Evolutionary conservation across 2,113 vertebrate species (phyloP), one percentile per base, ranked within the genome.

Genomic region (Microcebus ravelobensis): DNA sequence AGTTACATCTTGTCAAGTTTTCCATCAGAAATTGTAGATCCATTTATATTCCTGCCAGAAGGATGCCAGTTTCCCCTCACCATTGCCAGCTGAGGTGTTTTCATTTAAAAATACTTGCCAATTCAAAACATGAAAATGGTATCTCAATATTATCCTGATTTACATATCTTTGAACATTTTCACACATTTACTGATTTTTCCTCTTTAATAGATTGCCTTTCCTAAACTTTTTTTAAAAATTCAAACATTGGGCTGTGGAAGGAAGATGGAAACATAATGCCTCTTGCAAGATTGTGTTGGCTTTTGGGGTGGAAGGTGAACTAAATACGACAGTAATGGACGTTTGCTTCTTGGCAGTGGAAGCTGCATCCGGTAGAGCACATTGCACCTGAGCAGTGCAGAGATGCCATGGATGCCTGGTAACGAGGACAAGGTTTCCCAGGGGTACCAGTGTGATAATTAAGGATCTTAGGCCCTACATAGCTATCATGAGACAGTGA

Each of bases 111-210:
- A 50, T 63, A 5, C 9, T 50, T 45, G 18, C 55, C 67, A 87
- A 25, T 71, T 80, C 15, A 20, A 90, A 90, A 90, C 14, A 63
- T 42, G 57, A 55, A 59, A 36, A 25, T 48, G 18, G 3, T 45
- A 27, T 36, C 18, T 85, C 71, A 87, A 0, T 48, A 9, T 79
- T 74, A 65, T 68, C 95, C 71, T 76, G 59, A 89, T 91, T 93
- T 87, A 12, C 14, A 55, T 76, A 82, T 86, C 59, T 95, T 93
- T 76, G 31, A 97, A 83, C 29, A 63, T 92, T 89, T 96, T 86
- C 82, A 82, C 55, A 89, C 18, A 39, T 95, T 85, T 67, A 31
- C 45, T 79, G 80, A 31, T 27, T 90, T 80, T 74, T 82, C 2
- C 25, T 94, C 36, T 65, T 61, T 39, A 88, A 45, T 81, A 12